phyloP scores from a whole-genome alignment of 2,797 vertebrate species.

The Lepidocolaptes lacrymiger region DNA sequence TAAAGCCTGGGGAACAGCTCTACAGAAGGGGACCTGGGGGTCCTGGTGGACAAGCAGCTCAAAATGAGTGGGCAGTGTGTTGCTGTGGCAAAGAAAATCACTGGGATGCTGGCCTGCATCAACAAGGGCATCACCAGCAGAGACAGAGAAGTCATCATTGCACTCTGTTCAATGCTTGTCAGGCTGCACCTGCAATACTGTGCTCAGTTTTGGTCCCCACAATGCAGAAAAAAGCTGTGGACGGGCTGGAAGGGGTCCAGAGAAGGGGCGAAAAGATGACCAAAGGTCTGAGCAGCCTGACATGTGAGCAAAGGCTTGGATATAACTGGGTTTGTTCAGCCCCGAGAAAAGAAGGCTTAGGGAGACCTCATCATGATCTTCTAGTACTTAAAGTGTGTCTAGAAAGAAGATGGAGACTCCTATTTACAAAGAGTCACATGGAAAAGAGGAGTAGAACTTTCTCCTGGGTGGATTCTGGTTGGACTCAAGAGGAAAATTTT shows the following conservation, averaged over 20 bases:
- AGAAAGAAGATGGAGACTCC: background rate
- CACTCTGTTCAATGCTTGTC: fast-evolving
- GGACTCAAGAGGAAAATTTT: background rate
- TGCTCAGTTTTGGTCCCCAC: background rate
- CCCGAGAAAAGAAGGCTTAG: background rate
- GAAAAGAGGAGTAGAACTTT: background rate
- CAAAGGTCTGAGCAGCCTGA: background rate
- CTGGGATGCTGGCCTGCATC: background rate
- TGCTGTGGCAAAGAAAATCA: background rate
- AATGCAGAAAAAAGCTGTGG: background rate
- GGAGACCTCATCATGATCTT: background rate
- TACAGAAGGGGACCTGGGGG: background rate
- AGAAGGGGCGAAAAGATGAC: background rate
- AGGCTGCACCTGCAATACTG: background rate
- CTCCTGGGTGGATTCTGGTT: background rate
- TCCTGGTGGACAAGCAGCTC: background rate
- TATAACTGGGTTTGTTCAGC: background rate
- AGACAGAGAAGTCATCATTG: background rate
- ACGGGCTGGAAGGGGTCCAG: background rate
- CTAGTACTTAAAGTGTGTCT: background rate
- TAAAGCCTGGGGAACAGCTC: background rate
- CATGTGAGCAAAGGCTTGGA: background rate
- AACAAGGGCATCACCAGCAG: background rate
- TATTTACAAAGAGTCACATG: background rate
- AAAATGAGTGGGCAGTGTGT: fast-evolving